Evolutionary conservation across 2,797 vertebrate genomes (phyloP).

Genomic region (Lindbergichthys nudifrons): DNA sequence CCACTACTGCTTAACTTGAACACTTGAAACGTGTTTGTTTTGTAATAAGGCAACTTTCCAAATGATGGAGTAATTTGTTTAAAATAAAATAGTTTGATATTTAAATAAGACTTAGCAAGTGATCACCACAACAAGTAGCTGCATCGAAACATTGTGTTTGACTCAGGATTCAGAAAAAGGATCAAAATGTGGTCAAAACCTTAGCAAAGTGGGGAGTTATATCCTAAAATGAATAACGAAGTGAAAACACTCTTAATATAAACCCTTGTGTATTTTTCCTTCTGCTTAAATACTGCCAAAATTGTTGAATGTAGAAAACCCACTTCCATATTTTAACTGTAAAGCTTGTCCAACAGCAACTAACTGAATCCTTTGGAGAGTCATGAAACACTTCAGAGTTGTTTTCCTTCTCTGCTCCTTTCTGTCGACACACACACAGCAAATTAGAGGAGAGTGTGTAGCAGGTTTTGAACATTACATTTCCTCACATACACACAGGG

Average conservation of each 20-base stretch:
- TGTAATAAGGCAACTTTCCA: slow-evolving; percentile 1
- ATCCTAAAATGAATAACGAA: slow-evolving; percentile 23
- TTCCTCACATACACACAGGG: slow-evolving; percentile 42
- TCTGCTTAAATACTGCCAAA: slow-evolving; percentile 23
- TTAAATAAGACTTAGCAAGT: slow-evolving; percentile 18
- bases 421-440: slow-evolving; percentile 54
- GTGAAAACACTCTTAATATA: slow-evolving; percentile 8
- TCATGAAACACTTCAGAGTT: slow-evolving; percentile 61
- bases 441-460: slow-evolving; percentile 72
- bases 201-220: slow-evolving; percentile 1
- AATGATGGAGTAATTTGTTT: slow-evolving; percentile 2
- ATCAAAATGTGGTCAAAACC: slow-evolving; percentile 21
- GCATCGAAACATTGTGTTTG: slow-evolving; percentile 24
- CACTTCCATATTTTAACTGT: slow-evolving; percentile 44
- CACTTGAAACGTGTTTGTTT: neutral
- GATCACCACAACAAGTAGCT: slow-evolving; percentile 21
- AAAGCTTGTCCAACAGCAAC: slow-evolving; percentile 46
- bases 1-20: slow-evolving; percentile 13
- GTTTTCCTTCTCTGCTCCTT: slow-evolving; percentile 55
- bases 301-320: slow-evolving; percentile 4
- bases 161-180: slow-evolving; percentile 20
- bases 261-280: slow-evolving; percentile 28
- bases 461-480: slow-evolving; percentile 62
- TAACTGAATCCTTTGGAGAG: slow-evolving; percentile 45
- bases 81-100: slow-evolving; percentile 21